Evolutionary conservation across 1,140 invertebrate genomes (phyloP).

Genomic region (Camponotus floridanus): DNA sequence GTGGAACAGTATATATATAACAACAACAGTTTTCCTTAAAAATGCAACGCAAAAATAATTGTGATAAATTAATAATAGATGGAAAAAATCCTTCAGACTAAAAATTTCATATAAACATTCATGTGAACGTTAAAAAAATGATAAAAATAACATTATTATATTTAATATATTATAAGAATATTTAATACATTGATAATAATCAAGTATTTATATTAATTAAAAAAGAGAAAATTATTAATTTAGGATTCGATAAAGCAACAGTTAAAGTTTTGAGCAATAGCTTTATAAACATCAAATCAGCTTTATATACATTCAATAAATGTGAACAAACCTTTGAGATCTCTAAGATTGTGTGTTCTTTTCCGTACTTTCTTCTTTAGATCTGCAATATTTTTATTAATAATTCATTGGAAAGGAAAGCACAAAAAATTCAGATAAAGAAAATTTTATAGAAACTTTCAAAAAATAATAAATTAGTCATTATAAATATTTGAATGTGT

Average conservation of each 20-base stretch:
- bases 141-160: not conserved
- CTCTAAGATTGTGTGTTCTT: not conserved
- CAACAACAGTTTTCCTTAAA: not conserved
- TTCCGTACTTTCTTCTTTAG: not conserved
- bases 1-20: not conserved
- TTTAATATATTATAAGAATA: not conserved
- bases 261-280: not conserved
- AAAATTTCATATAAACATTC: too few species aligned
- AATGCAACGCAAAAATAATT: not conserved
- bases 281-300: not conserved
- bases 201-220: not conserved
- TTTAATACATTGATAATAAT: too few species aligned
- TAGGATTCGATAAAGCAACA: not conserved
- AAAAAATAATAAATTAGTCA: not conserved
- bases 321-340: not conserved
- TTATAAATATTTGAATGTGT: not conserved
- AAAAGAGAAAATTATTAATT: not conserved
- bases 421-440: not conserved
- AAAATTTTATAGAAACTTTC: not conserved
- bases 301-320: not conserved
- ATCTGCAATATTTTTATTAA: conserved; percentile 18
- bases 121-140: not conserved
- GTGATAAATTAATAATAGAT: not conserved
- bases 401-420: not conserved
- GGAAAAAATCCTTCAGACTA: too few species aligned